A percentile compares a stretch with the other conserved stretches of the same genome.
Conservation (phyloP, 2,888 invertebrate genomes). For the Nephrotoma appendiculata region DNA sequence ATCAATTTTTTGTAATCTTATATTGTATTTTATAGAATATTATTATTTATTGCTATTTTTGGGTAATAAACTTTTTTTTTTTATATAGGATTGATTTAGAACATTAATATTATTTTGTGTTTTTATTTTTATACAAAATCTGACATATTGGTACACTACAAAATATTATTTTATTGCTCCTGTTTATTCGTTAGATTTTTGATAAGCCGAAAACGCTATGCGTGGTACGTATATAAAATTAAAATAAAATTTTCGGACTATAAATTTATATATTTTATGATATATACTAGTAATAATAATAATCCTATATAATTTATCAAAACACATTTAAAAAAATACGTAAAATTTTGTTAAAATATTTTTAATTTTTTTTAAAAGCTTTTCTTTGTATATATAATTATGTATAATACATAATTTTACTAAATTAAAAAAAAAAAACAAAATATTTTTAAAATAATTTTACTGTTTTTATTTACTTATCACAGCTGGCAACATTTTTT, state of each 20-base stretch:
- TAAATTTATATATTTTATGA: neutral
- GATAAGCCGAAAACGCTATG: neutral
- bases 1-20: neutral
- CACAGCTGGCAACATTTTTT: neutral
- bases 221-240: neutral
- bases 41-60: no score
- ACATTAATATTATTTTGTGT: neutral
- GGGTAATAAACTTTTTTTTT: no score
- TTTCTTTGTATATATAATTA: neutral
- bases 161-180: neutral
- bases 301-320: neutral
- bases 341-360: neutral
- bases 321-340: neutral
- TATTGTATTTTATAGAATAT: neutral
- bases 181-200: neutral
- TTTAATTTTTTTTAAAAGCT: neutral
- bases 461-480: neutral
- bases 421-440: neutral
- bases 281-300: neutral
- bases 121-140: neutral
- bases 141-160: neutral
- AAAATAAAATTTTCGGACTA: neutral
- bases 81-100: neutral
- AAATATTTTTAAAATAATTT: neutral
- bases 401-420: neutral